Evolutionary conservation across 2,888 invertebrate genomes (phyloP), one percentile per base, ranked within the genome.

Genomic region (Eledona agricola): DNA sequence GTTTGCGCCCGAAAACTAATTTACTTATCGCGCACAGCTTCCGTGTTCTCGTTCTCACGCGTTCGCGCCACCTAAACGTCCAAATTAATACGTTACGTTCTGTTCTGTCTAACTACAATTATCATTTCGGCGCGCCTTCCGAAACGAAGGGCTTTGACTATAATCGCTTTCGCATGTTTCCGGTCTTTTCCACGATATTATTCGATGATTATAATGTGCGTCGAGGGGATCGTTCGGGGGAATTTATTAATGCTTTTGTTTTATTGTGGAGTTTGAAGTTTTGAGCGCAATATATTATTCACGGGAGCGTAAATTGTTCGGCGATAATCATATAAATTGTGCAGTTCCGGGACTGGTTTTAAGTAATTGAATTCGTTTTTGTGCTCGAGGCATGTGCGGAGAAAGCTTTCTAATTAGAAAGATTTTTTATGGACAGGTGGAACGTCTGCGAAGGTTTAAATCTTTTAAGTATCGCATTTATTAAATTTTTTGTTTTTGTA

Each of bases 21-120:
- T 45, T 45, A 34, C 45, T 45, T 45, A 45, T 45, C 32, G 32
- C 34, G 23, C 25, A 31, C 25, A 34, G 45, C 34, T 34, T 34
- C 45, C 26, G 22, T 20, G 23, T 45, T 32, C 7, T 23, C 17
- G 25, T 32, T 23, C 34, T 29, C 42, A 31, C 42, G 42, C 40
- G 26, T 16, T 25, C 3, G 19, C 29, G 6, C 42, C 10, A 42
- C 13, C 25, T 35, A 25, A 15, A 17, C 19, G 31, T 11, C 4
- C 25, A 45, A 25, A 45, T 45, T 45, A 45, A 45, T 45, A 45
- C 31, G 20, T 45, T 45, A n/a, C n/a, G n/a, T n/a, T n/a, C n/a
- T n/a, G n/a, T n/a, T n/a, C n/a, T n/a, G 25, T 25, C 34, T 34
- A 31, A 17, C 29, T 23, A 31, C 32, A 34, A 42, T 34, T 45